phyloP scores from a whole-genome alignment of 1,140 invertebrate genomes.

The Choristoneura fumiferana region DNA sequence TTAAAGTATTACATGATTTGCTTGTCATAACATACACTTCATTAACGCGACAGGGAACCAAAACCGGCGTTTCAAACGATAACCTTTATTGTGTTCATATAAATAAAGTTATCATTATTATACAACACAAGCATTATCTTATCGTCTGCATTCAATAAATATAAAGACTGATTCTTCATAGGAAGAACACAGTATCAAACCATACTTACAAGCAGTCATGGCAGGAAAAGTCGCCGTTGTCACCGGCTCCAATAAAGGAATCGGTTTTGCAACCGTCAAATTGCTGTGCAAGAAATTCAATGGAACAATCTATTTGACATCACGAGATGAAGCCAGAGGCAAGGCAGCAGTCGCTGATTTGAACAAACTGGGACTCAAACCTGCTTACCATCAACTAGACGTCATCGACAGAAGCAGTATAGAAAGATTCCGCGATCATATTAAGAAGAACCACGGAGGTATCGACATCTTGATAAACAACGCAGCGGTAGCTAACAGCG shows the following conservation, averaged over 20 bases:
- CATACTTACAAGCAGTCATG: conserved; percentile 13
- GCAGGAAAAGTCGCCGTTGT: conserved; percentile 65
- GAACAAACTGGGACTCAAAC: conserved; percentile 61
- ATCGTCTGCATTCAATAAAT: not conserved
- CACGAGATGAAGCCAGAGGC: conserved; percentile 77
- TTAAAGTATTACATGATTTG: no score
- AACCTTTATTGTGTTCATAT: not conserved
- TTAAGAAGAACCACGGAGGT: conserved; percentile 82
- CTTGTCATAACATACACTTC: no score
- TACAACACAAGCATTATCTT: not conserved
- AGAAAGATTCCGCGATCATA: conserved; percentile 71
- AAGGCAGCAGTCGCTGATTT: conserved; percentile 75
- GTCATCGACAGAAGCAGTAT: conserved; percentile 80
- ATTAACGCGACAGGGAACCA: no score
- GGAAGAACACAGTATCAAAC: not conserved
- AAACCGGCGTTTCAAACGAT: no score
- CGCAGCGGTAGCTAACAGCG: conserved; percentile 85
- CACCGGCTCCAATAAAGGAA: conserved; percentile 85
- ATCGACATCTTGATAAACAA: conserved; percentile 89
- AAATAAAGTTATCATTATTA: not conserved
- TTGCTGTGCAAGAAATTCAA: conserved; percentile 78
- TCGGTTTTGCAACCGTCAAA: conserved; percentile 83
- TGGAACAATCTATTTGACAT: conserved; percentile 80
- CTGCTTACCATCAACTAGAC: conserved; percentile 82
- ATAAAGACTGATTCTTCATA: not conserved